Evolutionary conservation across 2,113 vertebrate species (phyloP).

Genomic region (Caloenas nicobarica): DNA sequence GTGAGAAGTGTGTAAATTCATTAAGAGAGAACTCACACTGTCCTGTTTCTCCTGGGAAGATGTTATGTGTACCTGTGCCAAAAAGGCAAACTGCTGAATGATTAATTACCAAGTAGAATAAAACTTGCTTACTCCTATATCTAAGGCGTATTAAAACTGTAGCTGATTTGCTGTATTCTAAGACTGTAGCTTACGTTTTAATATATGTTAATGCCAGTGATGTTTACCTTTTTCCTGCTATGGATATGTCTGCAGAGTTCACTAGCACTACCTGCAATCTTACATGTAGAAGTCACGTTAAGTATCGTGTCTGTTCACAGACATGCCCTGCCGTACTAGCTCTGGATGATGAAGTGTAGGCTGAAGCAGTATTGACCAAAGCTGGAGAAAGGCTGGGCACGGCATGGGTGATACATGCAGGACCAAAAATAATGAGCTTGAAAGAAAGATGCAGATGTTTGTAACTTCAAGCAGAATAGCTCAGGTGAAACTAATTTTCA

Average conservation of each 20-base stretch:
- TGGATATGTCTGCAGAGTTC: background rate
- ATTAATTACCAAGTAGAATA: background rate
- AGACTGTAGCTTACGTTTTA: background rate
- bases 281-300: background rate
- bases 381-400: background rate
- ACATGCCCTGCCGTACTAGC: accelerated
- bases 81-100: background rate
- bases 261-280: background rate
- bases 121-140: background rate
- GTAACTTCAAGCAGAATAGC: background rate
- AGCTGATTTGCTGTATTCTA: background rate
- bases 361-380: background rate
- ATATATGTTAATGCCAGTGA: background rate
- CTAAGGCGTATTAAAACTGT: background rate
- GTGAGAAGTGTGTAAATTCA: background rate
- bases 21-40: background rate
- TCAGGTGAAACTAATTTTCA: background rate
- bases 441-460: background rate
- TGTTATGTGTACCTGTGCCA: background rate
- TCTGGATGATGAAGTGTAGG: background rate
- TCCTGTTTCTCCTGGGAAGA: background rate
- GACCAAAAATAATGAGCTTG: background rate
- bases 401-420: background rate
- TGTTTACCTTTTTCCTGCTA: background rate
- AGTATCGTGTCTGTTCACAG: background rate